Conservation (phyloP, 2,888 invertebrate genomes). For the Philereme transversata region DNA sequence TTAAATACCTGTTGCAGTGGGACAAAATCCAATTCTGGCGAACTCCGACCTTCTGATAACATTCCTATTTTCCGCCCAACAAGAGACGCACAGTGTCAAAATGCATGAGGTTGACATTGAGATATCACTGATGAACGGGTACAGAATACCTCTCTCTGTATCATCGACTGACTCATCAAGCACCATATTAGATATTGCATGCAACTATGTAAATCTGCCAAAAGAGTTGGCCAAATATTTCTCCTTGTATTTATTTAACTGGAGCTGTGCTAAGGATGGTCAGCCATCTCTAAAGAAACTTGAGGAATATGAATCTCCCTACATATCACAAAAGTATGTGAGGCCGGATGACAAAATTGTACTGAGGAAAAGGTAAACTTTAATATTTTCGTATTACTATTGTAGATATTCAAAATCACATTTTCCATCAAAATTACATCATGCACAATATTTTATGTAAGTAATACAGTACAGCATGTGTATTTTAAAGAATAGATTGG, state of each 20-base stretch:
- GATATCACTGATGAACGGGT: slow-evolving; percentile 93
- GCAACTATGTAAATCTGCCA: slow-evolving; percentile 91
- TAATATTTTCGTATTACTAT: neutral
- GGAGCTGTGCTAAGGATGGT: slow-evolving; percentile 88
- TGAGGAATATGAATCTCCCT: slow-evolving; percentile 98
- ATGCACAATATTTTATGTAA: too few species aligned
- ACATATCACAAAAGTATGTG: slow-evolving; percentile 93
- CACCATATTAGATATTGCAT: slow-evolving; percentile 91
- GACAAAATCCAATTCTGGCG: slow-evolving; percentile 92
- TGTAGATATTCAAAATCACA: slow-evolving; percentile 8
- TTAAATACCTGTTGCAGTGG: slow-evolving; percentile 84
- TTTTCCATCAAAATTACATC: too few species aligned
- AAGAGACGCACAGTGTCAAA: slow-evolving; percentile 90
- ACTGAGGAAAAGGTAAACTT: slow-evolving; percentile 90
- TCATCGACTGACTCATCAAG: slow-evolving; percentile 93
- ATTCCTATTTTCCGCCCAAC: slow-evolving; percentile 95
- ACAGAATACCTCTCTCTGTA: slow-evolving; percentile 91
- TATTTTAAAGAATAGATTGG: too few species aligned
- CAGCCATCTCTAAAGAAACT: slow-evolving; percentile 92
- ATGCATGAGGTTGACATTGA: slow-evolving; percentile 90
- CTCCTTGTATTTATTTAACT: slow-evolving; percentile 93
- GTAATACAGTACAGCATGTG: too few species aligned
- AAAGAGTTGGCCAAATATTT: slow-evolving; percentile 93
- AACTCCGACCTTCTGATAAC: slow-evolving; percentile 92
- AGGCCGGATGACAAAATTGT: slow-evolving; percentile 90